phyloP scores from a whole-genome alignment of 1,140 invertebrate species.

The Psix sp. region DNA sequence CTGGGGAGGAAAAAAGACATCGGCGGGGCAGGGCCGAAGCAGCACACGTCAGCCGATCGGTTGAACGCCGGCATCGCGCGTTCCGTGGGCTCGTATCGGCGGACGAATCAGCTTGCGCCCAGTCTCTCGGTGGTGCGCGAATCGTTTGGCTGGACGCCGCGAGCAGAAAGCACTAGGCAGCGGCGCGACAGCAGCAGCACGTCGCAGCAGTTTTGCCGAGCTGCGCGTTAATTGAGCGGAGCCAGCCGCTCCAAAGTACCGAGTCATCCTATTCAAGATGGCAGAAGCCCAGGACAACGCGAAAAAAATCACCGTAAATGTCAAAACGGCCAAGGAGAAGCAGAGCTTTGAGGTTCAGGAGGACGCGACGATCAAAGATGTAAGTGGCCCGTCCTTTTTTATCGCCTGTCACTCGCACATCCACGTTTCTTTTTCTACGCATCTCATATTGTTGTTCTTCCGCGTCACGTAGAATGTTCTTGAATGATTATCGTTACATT shows the following conservation, averaged over 20 bases:
- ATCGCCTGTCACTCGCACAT: no score
- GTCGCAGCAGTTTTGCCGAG: conserved; percentile 18
- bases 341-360: conserved; percentile 91
- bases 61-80: no score
- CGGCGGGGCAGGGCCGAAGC: no score
- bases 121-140: conserved; percentile 11
- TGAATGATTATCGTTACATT: conserved; percentile 12
- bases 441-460: conserved; percentile 26
- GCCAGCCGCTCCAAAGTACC: conserved; percentile 68
- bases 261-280: conserved; percentile 78
- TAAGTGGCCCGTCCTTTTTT: conserved; percentile 78
- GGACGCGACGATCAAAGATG: conserved; percentile 92
- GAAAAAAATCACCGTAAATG: conserved; percentile 89
- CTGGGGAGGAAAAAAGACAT: no score
- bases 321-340: conserved; percentile 97
- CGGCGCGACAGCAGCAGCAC: conserved; percentile 6
- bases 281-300: conserved; percentile 73
- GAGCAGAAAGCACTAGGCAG: conserved; percentile 21
- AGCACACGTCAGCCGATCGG: no score
- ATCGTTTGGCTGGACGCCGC: conserved; percentile 11
- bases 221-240: neutral
- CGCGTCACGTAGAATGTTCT: conserved; percentile 28
- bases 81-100: no score
- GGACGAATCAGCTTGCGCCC: conserved; percentile 6
- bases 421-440: conserved; percentile 1